phyloP scores from a whole-genome alignment of 2,113 vertebrate species.

The Anguilla rostrata region DNA sequence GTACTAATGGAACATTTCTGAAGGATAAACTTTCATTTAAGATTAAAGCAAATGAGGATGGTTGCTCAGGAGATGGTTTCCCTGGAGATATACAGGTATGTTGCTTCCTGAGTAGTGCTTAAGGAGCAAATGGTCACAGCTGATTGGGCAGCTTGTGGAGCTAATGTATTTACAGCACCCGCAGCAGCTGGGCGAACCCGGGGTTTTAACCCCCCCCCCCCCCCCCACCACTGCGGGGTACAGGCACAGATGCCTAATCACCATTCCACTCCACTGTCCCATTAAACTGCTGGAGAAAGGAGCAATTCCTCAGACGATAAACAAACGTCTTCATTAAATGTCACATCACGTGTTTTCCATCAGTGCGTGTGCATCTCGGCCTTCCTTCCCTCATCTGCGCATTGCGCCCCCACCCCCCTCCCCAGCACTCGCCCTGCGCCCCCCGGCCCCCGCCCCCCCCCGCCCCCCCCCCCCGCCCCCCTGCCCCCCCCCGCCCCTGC shows the following conservation, averaged over 20 bases:
- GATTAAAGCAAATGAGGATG: neutral
- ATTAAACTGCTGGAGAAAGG: neutral
- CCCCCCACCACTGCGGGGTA: neutral
- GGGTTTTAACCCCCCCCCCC: neutral
- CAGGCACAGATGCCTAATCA: neutral
- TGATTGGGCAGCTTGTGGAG: no score
- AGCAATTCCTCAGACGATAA: neutral
- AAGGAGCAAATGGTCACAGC: no score
- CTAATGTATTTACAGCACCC: no score
- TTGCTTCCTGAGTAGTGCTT: slow-evolving; percentile 55
- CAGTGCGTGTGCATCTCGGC: neutral
- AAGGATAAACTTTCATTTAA: slow-evolving; percentile 68
- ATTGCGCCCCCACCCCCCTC: no score
- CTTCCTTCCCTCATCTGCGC: no score
- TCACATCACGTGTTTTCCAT: neutral
- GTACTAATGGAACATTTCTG: slow-evolving; percentile 53
- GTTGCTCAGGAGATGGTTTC: neutral
- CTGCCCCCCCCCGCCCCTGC: neutral
- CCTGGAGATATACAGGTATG: slow-evolving; percentile 61
- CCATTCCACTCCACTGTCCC: neutral
- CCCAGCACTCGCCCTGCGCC: no score
- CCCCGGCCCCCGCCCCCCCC: no score
- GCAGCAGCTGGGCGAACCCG: neutral
- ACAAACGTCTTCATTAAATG: neutral
- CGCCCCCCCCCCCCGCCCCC: no score